Evolutionary conservation across 2,888 invertebrate genomes (phyloP).

Genomic region (Lasioglossum villosulum): DNA sequence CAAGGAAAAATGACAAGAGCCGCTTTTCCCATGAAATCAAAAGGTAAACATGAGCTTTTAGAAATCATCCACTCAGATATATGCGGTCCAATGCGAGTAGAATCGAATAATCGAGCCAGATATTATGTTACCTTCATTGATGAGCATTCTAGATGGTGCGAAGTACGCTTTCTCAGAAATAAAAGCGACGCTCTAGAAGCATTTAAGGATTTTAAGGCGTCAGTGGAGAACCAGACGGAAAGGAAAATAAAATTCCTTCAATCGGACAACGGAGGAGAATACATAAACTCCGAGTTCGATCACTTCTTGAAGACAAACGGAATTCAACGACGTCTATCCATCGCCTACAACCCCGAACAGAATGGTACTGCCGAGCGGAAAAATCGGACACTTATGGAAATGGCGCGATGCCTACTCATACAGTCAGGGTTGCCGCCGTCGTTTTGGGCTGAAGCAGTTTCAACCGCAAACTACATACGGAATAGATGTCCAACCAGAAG

Average conservation of each 20-base stretch:
- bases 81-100: background rate
- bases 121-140: background rate
- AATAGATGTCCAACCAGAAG: conserved; percentile 32
- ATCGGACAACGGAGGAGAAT: conserved; percentile 28
- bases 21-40: background rate
- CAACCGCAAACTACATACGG: conserved; percentile 26
- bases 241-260: conserved; percentile 18
- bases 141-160: background rate
- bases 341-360: conserved; percentile 12
- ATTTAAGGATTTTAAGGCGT: background rate
- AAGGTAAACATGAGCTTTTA: background rate
- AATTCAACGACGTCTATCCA: conserved; percentile 8
- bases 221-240: background rate
- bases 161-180: background rate
- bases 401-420: conserved; percentile 3
- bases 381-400: conserved; percentile 19
- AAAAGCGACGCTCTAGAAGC: background rate
- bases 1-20: background rate
- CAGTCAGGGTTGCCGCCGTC: background rate
- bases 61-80: background rate
- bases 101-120: background rate
- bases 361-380: conserved; percentile 27
- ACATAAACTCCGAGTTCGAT: background rate
- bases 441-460: conserved; percentile 35
- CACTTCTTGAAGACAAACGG: background rate